Percentiles rank a stretch among this genome's conserved stretches.
These are phyloP conservation scores for Rhopalosiphum maidis DNA, from an alignment of 1,140 invertebrate genomes.

Conservation along the genomic window DNA sequence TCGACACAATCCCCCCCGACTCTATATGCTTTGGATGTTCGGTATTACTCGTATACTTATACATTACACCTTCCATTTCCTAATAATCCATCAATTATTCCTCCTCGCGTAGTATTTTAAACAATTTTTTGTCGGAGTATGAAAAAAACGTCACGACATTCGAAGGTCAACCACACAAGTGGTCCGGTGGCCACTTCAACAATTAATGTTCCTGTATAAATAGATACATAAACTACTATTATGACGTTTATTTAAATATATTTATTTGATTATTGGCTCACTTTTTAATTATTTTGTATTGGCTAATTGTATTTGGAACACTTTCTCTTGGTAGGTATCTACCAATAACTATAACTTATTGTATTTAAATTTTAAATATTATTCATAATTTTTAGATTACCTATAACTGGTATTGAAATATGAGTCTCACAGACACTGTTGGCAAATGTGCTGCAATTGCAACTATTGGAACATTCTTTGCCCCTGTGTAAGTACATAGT, in stretches of 20 bases:
- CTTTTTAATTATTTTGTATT: neutral
- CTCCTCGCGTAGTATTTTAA: neutral
- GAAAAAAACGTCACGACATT: neutral
- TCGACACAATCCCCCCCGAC: no score
- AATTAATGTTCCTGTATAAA: neutral
- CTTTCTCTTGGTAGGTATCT: neutral
- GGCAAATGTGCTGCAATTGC: slow-evolving; percentile 67
- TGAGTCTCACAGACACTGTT: slow-evolving; percentile 66
- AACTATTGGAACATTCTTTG: slow-evolving; percentile 72
- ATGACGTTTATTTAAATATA: neutral
- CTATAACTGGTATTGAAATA: neutral
- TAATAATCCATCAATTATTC: neutral
- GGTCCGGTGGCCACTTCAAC: neutral
- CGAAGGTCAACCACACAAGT: slow-evolving; percentile 11
- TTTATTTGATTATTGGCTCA: neutral
- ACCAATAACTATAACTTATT: neutral
- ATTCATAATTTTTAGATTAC: neutral
- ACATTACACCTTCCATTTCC: neutral
- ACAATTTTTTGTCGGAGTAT: neutral
- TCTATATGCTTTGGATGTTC: no score
- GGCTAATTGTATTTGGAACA: neutral
- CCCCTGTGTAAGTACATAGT: slow-evolving; percentile 66
- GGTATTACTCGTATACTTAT: no score
- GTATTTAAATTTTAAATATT: neutral
- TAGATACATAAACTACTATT: neutral